These are phyloP conservation scores for Hyperopisus bebe DNA, from an alignment of 2,113 vertebrate genomes.

Conservation along the genomic window DNA sequence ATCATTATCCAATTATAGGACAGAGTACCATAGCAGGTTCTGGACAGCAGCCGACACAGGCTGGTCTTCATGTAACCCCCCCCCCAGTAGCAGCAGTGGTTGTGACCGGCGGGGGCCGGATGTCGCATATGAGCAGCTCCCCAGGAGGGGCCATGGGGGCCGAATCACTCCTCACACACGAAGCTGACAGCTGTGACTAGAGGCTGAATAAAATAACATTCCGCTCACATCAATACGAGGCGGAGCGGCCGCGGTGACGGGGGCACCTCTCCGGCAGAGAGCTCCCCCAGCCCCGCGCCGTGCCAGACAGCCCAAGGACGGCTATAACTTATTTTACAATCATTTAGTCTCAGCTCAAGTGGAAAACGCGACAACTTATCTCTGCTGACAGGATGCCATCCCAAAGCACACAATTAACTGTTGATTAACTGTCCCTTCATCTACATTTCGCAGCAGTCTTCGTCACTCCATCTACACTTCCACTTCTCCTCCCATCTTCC, in stretches of 20 bases:
- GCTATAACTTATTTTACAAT: slow-evolving; percentile 99
- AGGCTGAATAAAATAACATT: slow-evolving; percentile 97
- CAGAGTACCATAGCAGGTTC: not conserved
- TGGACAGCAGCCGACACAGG: not conserved
- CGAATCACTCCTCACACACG: slow-evolving; percentile 68
- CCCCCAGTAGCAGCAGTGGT: not conserved
- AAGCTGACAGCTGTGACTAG: slow-evolving; percentile 89
- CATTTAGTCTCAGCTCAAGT: slow-evolving; percentile 99
- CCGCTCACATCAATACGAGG: slow-evolving; percentile 90
- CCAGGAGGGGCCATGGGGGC: slow-evolving; percentile 40
- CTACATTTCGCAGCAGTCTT: slow-evolving; percentile 58
- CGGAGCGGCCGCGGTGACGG: slow-evolving; percentile 68
- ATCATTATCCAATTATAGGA: not conserved
- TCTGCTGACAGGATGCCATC: slow-evolving; percentile 92
- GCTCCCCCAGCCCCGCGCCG: slow-evolving; percentile 68
- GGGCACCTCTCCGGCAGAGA: slow-evolving; percentile 50
- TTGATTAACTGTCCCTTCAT: slow-evolving; percentile 81
- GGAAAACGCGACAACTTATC: slow-evolving; percentile 99
- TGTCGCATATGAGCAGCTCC: slow-evolving; percentile 55
- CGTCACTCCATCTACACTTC: slow-evolving; percentile 9
- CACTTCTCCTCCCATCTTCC: slow-evolving; percentile 16
- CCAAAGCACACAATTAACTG: slow-evolving; percentile 88
- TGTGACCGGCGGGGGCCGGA: slow-evolving; percentile 37
- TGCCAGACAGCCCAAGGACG: slow-evolving; percentile 93
- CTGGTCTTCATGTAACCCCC: not conserved